Evolutionary conservation across 2,113 vertebrate species (phyloP).

Genomic region (Acanthochromis polyacanthus): DNA sequence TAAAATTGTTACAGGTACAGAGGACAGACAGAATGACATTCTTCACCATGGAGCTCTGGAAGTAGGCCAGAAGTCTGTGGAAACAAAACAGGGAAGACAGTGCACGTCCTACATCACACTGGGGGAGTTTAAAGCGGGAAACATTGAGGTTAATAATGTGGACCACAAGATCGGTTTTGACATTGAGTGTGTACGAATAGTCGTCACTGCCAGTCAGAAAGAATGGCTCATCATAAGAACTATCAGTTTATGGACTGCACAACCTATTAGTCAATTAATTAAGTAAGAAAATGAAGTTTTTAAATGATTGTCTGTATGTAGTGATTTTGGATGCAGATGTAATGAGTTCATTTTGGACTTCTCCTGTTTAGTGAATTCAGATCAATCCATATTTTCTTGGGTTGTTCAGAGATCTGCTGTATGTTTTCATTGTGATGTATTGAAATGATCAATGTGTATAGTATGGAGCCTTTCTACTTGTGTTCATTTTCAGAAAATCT

Average conservation of each 20-base stretch:
- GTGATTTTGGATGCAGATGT: slow-evolving; percentile 3
- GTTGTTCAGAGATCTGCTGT: slow-evolving; percentile 47
- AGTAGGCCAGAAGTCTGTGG: slow-evolving; percentile 90
- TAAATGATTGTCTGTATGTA: neutral
- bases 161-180: slow-evolving; percentile 95
- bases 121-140: slow-evolving; percentile 95
- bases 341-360: slow-evolving; percentile 44
- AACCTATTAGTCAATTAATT: slow-evolving; percentile 81
- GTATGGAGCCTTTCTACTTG: slow-evolving; percentile 56
- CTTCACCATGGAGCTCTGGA: slow-evolving; percentile 94
- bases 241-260: slow-evolving; percentile 96
- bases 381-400: slow-evolving; percentile 75
- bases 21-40: slow-evolving; percentile 95
- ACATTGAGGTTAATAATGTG: slow-evolving; percentile 93
- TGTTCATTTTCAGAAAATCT: slow-evolving; percentile 51
- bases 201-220: slow-evolving; percentile 94
- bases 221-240: slow-evolving; percentile 98
- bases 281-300: slow-evolving; percentile 14
- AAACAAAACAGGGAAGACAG: slow-evolving; percentile 89
- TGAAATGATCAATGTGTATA: slow-evolving; percentile 43
- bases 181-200: slow-evolving; percentile 94
- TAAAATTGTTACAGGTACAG: slow-evolving; percentile 94
- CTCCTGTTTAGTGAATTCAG: slow-evolving; percentile 45
- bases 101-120: slow-evolving; percentile 93
- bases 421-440: slow-evolving; percentile 50